Evolutionary conservation across 2,888 invertebrate genomes (phyloP), one percentile per base, ranked within the genome.

Genomic region (Formica aserva): DNA sequence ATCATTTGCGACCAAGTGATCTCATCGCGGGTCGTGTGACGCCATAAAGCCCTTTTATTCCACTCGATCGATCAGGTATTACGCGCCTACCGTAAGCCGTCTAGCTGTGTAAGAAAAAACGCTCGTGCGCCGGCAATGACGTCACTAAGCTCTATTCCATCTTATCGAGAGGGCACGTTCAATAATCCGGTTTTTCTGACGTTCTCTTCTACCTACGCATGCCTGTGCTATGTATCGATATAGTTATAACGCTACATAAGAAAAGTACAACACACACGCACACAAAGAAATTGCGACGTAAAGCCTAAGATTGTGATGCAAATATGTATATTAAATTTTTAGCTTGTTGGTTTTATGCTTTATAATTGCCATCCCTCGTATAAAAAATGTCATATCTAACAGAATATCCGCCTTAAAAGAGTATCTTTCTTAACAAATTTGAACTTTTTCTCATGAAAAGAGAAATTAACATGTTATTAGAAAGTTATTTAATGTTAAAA

Each of bases 21-120:
- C 72, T 87, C 85, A 82, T 72, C 66, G 83, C 62, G 29, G 65
- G 67, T 67, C 52, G 38, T 26, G 63, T 84, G 85, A 89, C 89
- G 89, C 83, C 89, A 85, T 29, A 55, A 52, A 62, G 82, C 83
- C 84, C n/a, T n/a, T 3, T 84, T 84, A 78, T 89, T 89, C 83
- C 84, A 55, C 57, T 26, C 84, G 84, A 83, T 87, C 85, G 76
- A 82, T 18, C 26, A 76, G 74, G 35, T 82, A 65, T 74, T 84
- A 84, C 72, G 65, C 72, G 55, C n/a, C 77, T 35, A 41, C n/a
- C 11, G 38, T 41, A 52, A 52, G 15, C 66, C n/a, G 45, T 26
- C 45, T 78, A 69, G 45, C 22, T 22, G 45, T 29, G 32, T 60
- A 45, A 15, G 52, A 45, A 35, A 55, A 35, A 71, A 71, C 35